A percentile compares a stretch with the other conserved stretches of the same genome.
Conservation (phyloP, 2,113 vertebrate genomes). For the Crotalus horridus region DNA sequence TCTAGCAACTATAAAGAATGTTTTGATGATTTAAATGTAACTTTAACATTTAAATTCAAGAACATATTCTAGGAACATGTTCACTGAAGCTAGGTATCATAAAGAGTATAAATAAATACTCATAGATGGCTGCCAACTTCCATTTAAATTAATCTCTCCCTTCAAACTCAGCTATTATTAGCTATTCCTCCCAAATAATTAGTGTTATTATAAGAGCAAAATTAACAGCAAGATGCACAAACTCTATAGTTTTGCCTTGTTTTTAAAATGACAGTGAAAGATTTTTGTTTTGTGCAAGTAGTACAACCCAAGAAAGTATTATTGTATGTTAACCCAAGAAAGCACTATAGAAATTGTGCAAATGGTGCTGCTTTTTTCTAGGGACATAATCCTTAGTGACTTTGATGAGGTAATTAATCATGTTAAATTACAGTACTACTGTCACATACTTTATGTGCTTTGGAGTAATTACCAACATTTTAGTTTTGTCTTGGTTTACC, state of each 20-base stretch:
- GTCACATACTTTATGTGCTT: not conserved
- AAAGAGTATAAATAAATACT: not conserved
- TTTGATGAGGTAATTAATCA: not conserved
- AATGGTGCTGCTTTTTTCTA: not conserved
- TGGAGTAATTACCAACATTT: not conserved
- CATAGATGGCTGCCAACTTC: not conserved
- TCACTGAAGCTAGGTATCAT: not conserved
- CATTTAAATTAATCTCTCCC: not conserved
- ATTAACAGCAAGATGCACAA: not conserved
- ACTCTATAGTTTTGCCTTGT: not conserved
- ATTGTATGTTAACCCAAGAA: not conserved
- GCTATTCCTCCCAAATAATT: not conserved
- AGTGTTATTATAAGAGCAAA: not conserved
- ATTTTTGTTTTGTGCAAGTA: not conserved
- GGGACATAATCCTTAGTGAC: not conserved
- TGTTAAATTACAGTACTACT: not conserved
- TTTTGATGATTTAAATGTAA: not conserved
- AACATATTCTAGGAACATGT: not conserved
- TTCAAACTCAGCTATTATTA: not conserved
- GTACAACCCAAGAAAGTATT: not conserved
- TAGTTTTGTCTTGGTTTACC: not conserved
- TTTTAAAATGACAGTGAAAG: not conserved
- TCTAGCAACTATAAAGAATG: not conserved
- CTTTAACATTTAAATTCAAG: not conserved
- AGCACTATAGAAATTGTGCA: not conserved